Conservation (phyloP, 2,113 vertebrate species). For the Xiphophorus couchianus region DNA sequence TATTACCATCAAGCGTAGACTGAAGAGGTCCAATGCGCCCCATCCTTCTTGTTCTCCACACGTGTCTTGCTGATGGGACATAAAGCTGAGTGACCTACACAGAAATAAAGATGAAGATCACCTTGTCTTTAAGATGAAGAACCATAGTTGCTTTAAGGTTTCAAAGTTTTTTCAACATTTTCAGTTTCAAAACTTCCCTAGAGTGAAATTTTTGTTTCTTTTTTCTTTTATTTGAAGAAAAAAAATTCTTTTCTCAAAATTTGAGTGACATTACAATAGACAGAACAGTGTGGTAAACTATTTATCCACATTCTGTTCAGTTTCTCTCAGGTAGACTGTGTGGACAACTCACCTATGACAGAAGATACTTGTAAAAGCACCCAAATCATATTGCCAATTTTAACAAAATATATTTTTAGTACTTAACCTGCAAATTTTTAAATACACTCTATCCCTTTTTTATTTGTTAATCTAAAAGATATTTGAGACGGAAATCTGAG, state of each 20-base stretch:
- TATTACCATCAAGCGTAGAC: conserved; percentile 92
- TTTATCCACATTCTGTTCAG: neutral
- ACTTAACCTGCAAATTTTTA: too few species aligned
- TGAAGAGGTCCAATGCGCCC: conserved; percentile 95
- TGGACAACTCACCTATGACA: too few species aligned
- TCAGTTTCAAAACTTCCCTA: neutral
- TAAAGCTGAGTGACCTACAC: conserved; percentile 95
- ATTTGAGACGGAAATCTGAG: neutral
- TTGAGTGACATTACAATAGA: neutral
- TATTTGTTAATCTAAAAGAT: too few species aligned
- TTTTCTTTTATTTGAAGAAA: too few species aligned
- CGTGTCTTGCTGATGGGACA: conserved; percentile 91
- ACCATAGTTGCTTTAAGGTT: neutral
- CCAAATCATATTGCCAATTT: too few species aligned
- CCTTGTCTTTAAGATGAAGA: neutral
- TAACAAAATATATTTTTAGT: too few species aligned
- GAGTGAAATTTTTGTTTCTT: neutral
- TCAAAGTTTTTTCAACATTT: neutral
- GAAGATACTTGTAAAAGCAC: neutral
- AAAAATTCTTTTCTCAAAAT: too few species aligned
- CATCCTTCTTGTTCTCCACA: conserved; percentile 95
- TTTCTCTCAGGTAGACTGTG: neutral
- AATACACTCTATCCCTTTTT: too few species aligned
- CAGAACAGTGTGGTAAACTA: neutral
- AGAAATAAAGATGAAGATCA: conserved; percentile 5